Evolutionary conservation across 2,113 vertebrate genomes (phyloP).

Genomic region (Miniopterus natalensis): DNA sequence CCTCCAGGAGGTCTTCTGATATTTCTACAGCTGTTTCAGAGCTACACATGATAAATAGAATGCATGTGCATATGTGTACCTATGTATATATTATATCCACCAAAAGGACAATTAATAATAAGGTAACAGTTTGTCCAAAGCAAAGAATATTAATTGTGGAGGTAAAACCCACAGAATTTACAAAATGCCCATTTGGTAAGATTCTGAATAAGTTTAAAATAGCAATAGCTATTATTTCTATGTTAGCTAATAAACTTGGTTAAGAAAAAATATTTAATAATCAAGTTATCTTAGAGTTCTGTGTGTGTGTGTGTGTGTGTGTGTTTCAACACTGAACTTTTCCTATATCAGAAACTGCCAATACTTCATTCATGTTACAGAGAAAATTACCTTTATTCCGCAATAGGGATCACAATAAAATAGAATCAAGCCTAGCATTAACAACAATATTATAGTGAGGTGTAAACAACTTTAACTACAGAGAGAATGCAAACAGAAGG

Average conservation of each 20-base stretch:
- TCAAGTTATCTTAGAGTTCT: not conserved
- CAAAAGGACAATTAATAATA: slow-evolving; percentile 57
- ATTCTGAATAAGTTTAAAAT: slow-evolving; percentile 39
- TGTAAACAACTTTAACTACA: slow-evolving; percentile 8
- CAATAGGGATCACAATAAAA: not conserved
- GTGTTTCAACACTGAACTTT: not conserved
- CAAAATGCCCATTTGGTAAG: slow-evolving; percentile 23
- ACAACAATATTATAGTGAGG: not conserved
- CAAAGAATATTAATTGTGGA: not conserved
- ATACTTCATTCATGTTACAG: not conserved
- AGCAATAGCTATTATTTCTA: slow-evolving; percentile 41
- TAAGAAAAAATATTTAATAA: not conserved
- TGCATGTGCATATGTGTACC: not conserved
- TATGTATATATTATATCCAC: not conserved
- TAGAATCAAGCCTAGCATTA: not conserved
- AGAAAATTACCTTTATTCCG: not conserved
- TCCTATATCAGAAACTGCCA: not conserved
- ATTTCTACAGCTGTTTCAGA: slow-evolving; percentile 77
- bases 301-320: too few relatives aligned
- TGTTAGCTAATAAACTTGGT: slow-evolving; percentile 35
- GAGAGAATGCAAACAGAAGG: not conserved
- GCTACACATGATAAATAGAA: not conserved
- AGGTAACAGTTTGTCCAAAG: slow-evolving; percentile 10
- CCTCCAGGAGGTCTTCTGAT: slow-evolving; percentile 79
- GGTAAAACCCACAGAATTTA: slow-evolving; percentile 61